Evolutionary conservation across 2,888 invertebrate species (phyloP), one percentile per base, ranked within the genome.

Genomic region (Polyommatus iphigenia): DNA sequence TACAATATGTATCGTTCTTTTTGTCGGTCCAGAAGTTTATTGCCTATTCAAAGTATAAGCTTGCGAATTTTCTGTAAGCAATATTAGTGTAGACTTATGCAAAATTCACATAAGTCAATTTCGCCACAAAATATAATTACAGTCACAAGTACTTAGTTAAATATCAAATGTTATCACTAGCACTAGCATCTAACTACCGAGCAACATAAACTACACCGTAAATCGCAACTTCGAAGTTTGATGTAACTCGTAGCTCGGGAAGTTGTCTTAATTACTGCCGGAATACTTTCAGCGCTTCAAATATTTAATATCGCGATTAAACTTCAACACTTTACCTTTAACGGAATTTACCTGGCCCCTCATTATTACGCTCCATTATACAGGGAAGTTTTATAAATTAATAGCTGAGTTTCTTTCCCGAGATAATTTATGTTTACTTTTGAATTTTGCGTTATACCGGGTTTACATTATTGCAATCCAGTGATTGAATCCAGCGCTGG

Each of bases 301-400:
- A 75, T 54, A 75, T 75, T 75, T 75, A 75, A 75, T 75, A 75
- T 50, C 75, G 15, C 50, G 75, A 75, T 75, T 75, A 72, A 72
- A 67, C 29, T 67, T 67, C 29, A 36, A 54, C 24, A 50, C 50
- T 50, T 75, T 73, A 20, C 73, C 41, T 41, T 73, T 50, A 50
- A 54, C 29, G 50, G 46, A 24, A 20, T 75, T 50, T 54, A 75
- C 75, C 75, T 75, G 36, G 20, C 24, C 67, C 67, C 67, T 29
- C 29, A 29, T 67, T 67, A 67, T 67, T 67, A 29, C 67, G 15
- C 67, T 15, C 67, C 67, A 67, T 67, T 67, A 67, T 67, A 29
- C 29, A 29, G 29, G 10, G 67, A 67, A 67, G 2, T 67, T 67
- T 62, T 62, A 62, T 24, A 62, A 62, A 24, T 62, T 62, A 62